Base-by-base conservation (phyloP, 2,113 vertebrate genomes). In the Eulemur rufifrons region DNA sequence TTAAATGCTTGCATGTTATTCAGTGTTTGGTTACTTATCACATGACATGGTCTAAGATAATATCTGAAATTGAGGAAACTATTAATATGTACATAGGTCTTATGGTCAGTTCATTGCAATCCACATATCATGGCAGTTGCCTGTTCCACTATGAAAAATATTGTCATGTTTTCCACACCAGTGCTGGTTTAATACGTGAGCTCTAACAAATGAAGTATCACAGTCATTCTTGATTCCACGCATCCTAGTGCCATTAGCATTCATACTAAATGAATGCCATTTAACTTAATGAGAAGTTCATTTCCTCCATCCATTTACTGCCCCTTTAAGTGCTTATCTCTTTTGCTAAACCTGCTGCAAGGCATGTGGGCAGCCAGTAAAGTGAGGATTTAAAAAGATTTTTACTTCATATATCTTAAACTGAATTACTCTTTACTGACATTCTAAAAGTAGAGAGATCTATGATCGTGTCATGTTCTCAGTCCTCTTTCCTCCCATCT, bases 271-370 rank as follows among this genome's bases (percentile, higher is more conserved):
- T 21, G 39, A 81, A 68, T 61, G 27, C 6, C 56, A n/a, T 81
- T 95, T 82, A 89, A 45, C 50, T 81, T 87, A 95, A 95, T 61
- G 82, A 95, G 80, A 95, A 88, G 18, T 73, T 32, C 47, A 77
- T 91, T 94, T 92, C 27, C 66, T 83, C 56, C 83, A 25, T 71
- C 25, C 61, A 34, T 80, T 95, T 87, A 77, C 73, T 88, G 59
- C 54, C 37, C 61, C 6, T 82, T 47, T 87, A 59, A 64, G 3
- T 73, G 32, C 0, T 59, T 69, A 23, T 84, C 84, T 94, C 86
- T 42, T 77, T 91, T 66, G 23, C 29, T 94, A 80, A 94, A 66
- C 71, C 13, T 89, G 68, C 77, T 66, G 17, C 56, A 64, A 86
- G 83, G 63, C 21, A 80, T 56, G 13, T 78, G 21, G 14, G 25